Base-by-base conservation (phyloP, 2,797 vertebrate species). In the Poeciliopsis paucimaculata region DNA sequence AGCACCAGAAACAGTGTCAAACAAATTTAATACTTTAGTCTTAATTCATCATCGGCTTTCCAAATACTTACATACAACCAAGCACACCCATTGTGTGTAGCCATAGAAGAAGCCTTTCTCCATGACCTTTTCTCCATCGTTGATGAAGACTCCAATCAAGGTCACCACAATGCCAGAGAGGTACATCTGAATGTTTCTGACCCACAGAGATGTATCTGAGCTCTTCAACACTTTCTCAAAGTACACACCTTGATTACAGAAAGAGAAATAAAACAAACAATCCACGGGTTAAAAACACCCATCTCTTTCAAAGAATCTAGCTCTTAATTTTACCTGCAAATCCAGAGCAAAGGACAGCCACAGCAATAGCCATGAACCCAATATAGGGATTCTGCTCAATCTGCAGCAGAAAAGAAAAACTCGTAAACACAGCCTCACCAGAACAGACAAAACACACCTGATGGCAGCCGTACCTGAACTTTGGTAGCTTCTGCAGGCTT, bases 101-200 rank as follows among this genome's bases (percentile, higher is more conserved):
- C 98, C 98, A 46, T 95, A 97, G 93, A 99, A 98, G 95, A 99
- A 99, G 39, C 98, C 98, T 78, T 97, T 98, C 91, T 97, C 96
- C 18, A 96, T 79, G 80, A 99, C 94, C 41, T 94, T 89, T 2
- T 94, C 81, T 41, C 98, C 97, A 0, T 99, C 98, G 0, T 92
- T 97, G 86, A 97, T 2, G 85, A 90, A 97, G 82, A 99, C 97
- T 0, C 95, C 97, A 16, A 93, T 77, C 77, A 98, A 92, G 9
- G 98, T 99, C 91, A 99, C 94, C 82, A 92, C 82, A 43, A 99
- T 99, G 75, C 98, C 98, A 0, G 98, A 99, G 31, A 99, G 92
- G 90, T 99, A 99, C 97, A 99, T 98, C 94, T 99, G 98, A 92
- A 99, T 99, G 87, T 99, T 99, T 91, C 98, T 96, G 92, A 99